Base-by-base conservation (phyloP, 2,797 vertebrate species). In the Setipinna tenuifilis region DNA sequence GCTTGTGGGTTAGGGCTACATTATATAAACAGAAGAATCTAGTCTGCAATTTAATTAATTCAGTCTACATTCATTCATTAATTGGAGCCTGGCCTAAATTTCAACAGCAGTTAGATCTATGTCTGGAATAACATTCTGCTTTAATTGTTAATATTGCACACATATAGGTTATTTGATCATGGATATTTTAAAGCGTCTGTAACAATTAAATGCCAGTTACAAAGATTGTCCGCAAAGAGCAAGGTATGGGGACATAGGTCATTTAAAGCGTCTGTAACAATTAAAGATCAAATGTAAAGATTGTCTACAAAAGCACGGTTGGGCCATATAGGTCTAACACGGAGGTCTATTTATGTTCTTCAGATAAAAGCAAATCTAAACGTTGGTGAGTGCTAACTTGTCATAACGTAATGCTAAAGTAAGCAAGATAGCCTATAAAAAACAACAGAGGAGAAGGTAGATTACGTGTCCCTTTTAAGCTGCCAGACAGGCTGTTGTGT, bases 381-480 rank as follows among this genome's bases (percentile, higher is more conserved):
- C 23, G 16, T 14, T 21, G 17, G 17, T 1, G 31, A 44, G 17
- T 44, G 19, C 0, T 16, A 44, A 44, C 16, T 21, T 44, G 31
- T 31, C 9, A 78, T 21, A 21, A 35, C 31, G 50, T 75, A 35
- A 17, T 75, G 6, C 68, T 11, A 21, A 78, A 78, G 31, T 78
- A 21, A 44, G 31, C 19, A 2, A 71, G 28, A 35, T 1, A 54
- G 50, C 9, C 50, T 54, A 54, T 71, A 71, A 35, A 35, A 71
- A 46, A 50, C 71, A 65, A 82, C 57, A 81, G 71, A 82, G 54
- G 84, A 58, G 35, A 71, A 65, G 19, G 48, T 23, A 58, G 87
- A 85, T 89, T 83, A 87, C 84, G 89, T 89, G 85, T 90, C 88
- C 82, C 81, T 86, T 89, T 87, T 86, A 87, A 86, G 83, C 82